Evolutionary conservation across 1,140 invertebrate genomes (phyloP), one percentile per base, ranked within the genome.

Genomic region (Aphelinus certus): DNA sequence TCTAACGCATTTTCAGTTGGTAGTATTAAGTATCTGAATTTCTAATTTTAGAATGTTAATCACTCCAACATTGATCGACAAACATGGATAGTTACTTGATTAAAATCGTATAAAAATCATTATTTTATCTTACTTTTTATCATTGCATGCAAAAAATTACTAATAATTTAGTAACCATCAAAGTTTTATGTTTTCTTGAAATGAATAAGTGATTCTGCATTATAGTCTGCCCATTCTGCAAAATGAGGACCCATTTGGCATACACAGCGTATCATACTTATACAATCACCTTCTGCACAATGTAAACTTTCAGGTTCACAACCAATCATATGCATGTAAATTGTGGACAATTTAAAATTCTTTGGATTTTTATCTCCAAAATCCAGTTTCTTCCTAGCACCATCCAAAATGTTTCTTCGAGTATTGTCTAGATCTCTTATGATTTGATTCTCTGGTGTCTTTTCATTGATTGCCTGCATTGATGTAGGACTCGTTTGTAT

Each of bases 281-380:
- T 75, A 26, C 91, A 91, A 83, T 93, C 92, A 70, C 83, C 86
- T 81, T 93, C 92, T 43, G 92, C 92, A 51, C 82, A 82, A 82
- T 93, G 92, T 3, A 86, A 81, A 69, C 87, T 81, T 1, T 74
- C 46, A 1, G 88, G 79, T 42, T 84, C 76, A 55, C 81, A 84
- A 6, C 86, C 84, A 26, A 90, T 86, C 7, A 91, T 79, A 58
- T 88, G 85, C 67, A 88, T 81, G 80, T 88, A 92, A n/a, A 93
- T 75, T 77, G 83, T 85, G 7, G 53, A 55, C 49, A 93, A 83
- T 79, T 86, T 89, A 81, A 87, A 92, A 75, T 81, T 86, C 53
- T 2, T 56, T 73, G 77, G 80, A 58, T n/a, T 72, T 0, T 58
- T 26, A 49, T 43, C 42, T 26, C 6, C n/a, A n/a, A 56, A 63